Base-by-base conservation (phyloP, 2,797 vertebrate species). In the Cyclura pinguis region DNA sequence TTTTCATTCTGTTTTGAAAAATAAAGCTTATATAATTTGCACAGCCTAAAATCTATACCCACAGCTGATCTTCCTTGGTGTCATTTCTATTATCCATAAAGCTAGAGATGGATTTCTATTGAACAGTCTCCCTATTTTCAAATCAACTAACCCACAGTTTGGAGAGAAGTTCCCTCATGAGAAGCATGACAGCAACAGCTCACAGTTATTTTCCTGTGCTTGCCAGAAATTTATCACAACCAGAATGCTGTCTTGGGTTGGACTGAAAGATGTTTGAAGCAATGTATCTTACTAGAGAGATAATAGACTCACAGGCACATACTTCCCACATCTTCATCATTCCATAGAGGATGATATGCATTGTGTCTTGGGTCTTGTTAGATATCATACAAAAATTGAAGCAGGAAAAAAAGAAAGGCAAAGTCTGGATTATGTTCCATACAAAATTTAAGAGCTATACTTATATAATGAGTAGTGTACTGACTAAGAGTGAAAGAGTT, bases 391-490 rank as follows among this genome's bases (percentile, higher is more conserved):
- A 76, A 64, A 84, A 42, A 38, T 55, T n/a, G 8, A 29, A 69
- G 78, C 84, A 82, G 90, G 7, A 57, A 83, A 84, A 57, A n/a
- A 47, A n/a, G n/a, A 47, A 47, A 47, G 4, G 42, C 47, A 82
- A 76, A 76, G 67, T 89, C 89, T 69, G 74, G 27, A n/a, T 76
- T 81, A 64, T 82, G 69, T 47, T 55, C 20, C 27, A 83, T 91
- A 18, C 76, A 86, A 77, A 82, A 91, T 87, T 78, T 84, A 89
- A 89, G 84, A 89, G 47, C 18, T 1, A 42, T 77, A 16, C n/a
- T 86, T 91, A 67, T 67, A 64, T 89, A 86, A 86, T 57, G 83
- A 89, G n/a, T n/a, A n/a, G n/a, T n/a, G n/a, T n/a, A n/a, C n/a
- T n/a, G n/a, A n/a, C n/a, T n/a, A n/a, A n/a, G n/a, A n/a, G n/a